phyloP scores from a whole-genome alignment of 2,888 invertebrate genomes.

The Quadriops clusia region DNA sequence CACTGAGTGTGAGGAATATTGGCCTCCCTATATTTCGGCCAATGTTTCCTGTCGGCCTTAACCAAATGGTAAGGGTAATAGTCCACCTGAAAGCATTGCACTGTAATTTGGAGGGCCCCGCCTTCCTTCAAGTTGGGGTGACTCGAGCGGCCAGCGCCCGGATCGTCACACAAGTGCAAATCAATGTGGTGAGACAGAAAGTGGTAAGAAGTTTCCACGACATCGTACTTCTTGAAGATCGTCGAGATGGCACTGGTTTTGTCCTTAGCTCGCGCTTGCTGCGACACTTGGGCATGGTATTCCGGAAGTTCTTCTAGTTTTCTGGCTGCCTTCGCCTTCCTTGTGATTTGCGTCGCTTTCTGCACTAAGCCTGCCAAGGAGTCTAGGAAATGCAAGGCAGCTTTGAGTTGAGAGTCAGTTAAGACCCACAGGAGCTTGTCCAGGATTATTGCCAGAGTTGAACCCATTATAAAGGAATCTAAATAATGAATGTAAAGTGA shows the following conservation, averaged over 20 bases:
- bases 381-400: slow-evolving; percentile 81
- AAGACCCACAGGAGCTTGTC: slow-evolving; percentile 96
- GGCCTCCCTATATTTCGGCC: slow-evolving; percentile 76
- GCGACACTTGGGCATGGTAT: slow-evolving; percentile 59
- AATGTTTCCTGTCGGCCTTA: slow-evolving; percentile 74
- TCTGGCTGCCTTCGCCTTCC: slow-evolving; percentile 70
- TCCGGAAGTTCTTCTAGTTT: slow-evolving; percentile 71
- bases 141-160: slow-evolving; percentile 74
- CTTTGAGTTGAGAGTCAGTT: slow-evolving; percentile 90
- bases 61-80: slow-evolving; percentile 95
- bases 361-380: slow-evolving; percentile 74
- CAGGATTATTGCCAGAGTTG: slow-evolving; percentile 80
- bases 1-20: slow-evolving; percentile 72
- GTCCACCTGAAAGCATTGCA: slow-evolving; percentile 81
- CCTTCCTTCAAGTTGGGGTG: slow-evolving; percentile 79
- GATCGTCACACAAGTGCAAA: slow-evolving; percentile 92
- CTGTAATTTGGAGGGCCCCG: slow-evolving; percentile 84
- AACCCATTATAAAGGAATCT: slow-evolving; percentile 91
- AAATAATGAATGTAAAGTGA: slow-evolving; percentile 18
- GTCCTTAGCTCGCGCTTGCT: slow-evolving; percentile 40
- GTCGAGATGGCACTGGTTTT: slow-evolving; percentile 39
- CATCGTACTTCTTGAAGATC: slow-evolving; percentile 77
- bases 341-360: slow-evolving; percentile 64
- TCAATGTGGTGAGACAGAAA: slow-evolving; percentile 87
- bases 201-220: slow-evolving; percentile 96